A percentile compares a stretch with the other conserved stretches of the same genome.
Conservation (phyloP, 1,140 invertebrate species). For the Lerema accius region DNA sequence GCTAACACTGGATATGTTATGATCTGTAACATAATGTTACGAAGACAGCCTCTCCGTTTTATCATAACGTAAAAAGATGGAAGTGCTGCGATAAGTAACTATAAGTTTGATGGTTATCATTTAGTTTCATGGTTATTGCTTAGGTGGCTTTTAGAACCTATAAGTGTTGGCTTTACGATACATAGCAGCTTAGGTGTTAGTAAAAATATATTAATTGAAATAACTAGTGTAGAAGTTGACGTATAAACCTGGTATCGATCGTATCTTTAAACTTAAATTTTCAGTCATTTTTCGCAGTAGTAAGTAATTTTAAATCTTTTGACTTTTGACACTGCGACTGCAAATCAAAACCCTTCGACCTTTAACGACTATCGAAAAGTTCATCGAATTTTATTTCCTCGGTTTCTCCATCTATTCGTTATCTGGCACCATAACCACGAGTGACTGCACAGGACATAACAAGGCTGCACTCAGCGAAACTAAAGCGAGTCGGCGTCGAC, state of each 20-base stretch:
- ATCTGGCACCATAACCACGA: conserved; percentile 29
- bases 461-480: conserved; percentile 33
- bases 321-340: too few relatives aligned
- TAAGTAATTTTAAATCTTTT: too few relatives aligned
- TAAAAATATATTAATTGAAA: neutral
- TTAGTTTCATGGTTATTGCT: conserved; percentile 24
- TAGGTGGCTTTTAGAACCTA: conserved; percentile 13
- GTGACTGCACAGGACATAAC: conserved; percentile 27
- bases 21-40: conserved; percentile 45
- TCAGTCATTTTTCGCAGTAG: too few relatives aligned
- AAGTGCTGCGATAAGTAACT: conserved; percentile 21
- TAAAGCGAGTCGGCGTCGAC: conserved; percentile 33
- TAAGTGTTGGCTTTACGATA: neutral
- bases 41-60: conserved; percentile 22
- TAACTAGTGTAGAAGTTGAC: neutral
- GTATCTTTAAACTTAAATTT: too few relatives aligned
- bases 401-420: conserved; percentile 21
- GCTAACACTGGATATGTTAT: conserved; percentile 58
- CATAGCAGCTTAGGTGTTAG: neutral
- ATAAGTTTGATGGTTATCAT: conserved; percentile 32
- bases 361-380: too few relatives aligned
- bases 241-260: too few relatives aligned
- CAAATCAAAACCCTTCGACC: too few relatives aligned
- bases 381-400: too few relatives aligned
- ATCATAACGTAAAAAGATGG: conserved; percentile 28